phyloP scores from a whole-genome alignment of 2,113 vertebrate genomes.

The Synodontis membranacea region DNA sequence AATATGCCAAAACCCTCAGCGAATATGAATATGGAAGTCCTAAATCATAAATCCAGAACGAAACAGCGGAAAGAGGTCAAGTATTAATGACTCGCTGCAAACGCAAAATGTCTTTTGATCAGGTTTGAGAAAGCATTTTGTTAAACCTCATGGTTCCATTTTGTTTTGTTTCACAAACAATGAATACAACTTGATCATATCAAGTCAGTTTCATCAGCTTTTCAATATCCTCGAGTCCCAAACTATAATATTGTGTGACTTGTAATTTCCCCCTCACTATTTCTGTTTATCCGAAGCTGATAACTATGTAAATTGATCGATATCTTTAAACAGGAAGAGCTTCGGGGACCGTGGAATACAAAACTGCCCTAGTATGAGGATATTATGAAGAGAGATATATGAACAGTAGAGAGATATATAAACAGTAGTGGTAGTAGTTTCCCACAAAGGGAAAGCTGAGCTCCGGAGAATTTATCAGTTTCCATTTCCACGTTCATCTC shows the following conservation, averaged over 20 bases:
- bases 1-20: neutral
- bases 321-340: neutral
- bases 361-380: neutral
- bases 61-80: neutral
- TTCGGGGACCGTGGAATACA: neutral
- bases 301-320: slow-evolving; percentile 6
- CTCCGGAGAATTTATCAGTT: neutral
- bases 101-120: neutral
- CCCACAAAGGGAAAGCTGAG: neutral
- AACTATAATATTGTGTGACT: slow-evolving; percentile 1
- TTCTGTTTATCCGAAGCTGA: neutral
- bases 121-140: neutral
- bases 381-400: neutral
- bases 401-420: too few species aligned
- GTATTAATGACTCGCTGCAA: neutral
- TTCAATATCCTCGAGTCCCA: slow-evolving; percentile 12
- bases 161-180: neutral
- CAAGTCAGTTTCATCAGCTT: neutral
- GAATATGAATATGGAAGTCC: neutral
- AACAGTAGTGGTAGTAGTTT: neutral
- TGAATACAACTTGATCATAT: neutral
- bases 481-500: neutral
- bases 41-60: neutral
- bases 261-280: neutral
- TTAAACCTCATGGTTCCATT: neutral